Evolutionary conservation across 2,113 vertebrate genomes (phyloP).

Genomic region (Oxygymnocypris stewartii): DNA sequence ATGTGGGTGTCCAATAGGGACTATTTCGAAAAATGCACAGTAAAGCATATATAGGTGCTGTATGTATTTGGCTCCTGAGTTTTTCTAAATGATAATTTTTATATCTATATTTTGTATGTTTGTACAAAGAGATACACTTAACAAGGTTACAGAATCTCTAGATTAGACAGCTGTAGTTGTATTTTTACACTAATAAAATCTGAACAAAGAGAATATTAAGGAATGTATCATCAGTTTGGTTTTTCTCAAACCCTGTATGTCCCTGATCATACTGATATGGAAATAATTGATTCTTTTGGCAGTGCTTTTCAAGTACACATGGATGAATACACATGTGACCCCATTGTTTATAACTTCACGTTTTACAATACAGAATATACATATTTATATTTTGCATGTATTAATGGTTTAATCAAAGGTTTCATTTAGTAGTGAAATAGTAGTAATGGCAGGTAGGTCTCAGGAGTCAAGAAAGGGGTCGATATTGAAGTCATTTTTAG

Average conservation of each 20-base stretch:
- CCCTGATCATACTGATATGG: conserved; percentile 17
- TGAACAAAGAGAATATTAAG: conserved; percentile 23
- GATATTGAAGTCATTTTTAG: not conserved
- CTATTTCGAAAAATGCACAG: conserved; percentile 25
- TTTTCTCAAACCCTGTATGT: no score
- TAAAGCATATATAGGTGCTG: not conserved
- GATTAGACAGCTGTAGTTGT: not conserved
- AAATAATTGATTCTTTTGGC: no score
- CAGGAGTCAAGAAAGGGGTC: not conserved
- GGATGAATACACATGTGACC: no score
- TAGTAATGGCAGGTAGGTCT: not conserved
- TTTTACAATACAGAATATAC: not conserved
- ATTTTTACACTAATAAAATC: no score
- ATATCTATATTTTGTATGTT: not conserved
- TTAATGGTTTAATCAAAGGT: conserved; percentile 16
- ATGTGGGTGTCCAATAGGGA: conserved; percentile 15
- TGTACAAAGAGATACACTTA: not conserved
- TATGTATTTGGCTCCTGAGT: not conserved
- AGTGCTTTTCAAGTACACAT: no score
- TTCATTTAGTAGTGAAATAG: not conserved
- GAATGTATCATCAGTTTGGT: not conserved
- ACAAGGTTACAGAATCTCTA: conserved; percentile 9
- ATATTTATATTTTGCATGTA: not conserved
- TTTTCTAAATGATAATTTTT: not conserved
- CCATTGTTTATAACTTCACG: no score